Evolutionary conservation across 2,797 vertebrate species (phyloP).

Genomic region (Pseudochirops corinnae): DNA sequence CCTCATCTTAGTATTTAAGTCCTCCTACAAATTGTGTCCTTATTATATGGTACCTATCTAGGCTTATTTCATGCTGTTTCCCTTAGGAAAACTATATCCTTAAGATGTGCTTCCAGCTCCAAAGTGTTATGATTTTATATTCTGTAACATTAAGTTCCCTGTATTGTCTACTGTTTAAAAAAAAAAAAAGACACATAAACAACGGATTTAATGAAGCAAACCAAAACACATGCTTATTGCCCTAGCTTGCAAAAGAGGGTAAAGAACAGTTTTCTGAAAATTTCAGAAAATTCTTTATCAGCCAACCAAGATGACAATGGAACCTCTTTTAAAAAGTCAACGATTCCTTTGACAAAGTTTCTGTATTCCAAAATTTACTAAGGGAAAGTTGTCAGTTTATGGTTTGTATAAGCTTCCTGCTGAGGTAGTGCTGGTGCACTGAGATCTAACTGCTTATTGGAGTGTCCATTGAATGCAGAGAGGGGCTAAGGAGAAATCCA

Average conservation of each 20-base stretch:
- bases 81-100: not conserved
- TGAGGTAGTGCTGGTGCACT: slow-evolving; percentile 36
- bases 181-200: not conserved
- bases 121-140: slow-evolving; percentile 35
- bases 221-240: slow-evolving; percentile 36
- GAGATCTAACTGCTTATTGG: slow-evolving; percentile 47
- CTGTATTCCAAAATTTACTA: slow-evolving; percentile 33
- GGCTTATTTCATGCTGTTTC: not conserved
- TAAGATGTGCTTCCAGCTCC: not conserved
- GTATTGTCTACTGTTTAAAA: slow-evolving; percentile 49
- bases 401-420: not conserved
- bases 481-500: slow-evolving; percentile 40
- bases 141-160: slow-evolving; percentile 8
- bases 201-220: slow-evolving; percentile 61
- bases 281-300: slow-evolving; percentile 32
- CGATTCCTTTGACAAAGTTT: slow-evolving; percentile 36
- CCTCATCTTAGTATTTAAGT: not conserved
- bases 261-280: slow-evolving; percentile 35
- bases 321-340: slow-evolving; percentile 16
- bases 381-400: slow-evolving; percentile 43
- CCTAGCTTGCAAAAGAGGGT: slow-evolving; percentile 33
- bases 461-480: slow-evolving; percentile 33
- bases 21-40: not conserved
- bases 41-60: not conserved
- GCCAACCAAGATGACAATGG: slow-evolving; percentile 10